Conservation (phyloP, 2,797 vertebrate species). For the Apogon hyalosoma region DNA sequence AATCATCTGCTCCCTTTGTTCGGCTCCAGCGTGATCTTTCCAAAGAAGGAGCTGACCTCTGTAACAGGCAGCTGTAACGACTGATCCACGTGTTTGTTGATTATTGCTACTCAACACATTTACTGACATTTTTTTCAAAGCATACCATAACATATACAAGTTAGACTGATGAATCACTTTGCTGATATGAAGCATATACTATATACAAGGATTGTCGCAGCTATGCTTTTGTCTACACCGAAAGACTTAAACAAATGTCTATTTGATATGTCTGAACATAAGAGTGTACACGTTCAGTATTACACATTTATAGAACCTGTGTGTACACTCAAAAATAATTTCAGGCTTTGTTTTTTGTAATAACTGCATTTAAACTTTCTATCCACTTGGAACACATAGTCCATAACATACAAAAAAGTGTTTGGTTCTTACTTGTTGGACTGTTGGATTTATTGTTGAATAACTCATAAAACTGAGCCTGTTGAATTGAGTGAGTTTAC, state of each 20-base stretch:
- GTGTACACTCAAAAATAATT: too few relatives aligned
- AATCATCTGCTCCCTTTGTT: conserved; percentile 56
- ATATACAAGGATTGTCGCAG: neutral
- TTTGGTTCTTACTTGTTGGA: too few relatives aligned
- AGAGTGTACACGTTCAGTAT: too few relatives aligned
- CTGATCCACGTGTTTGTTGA: conserved; percentile 39
- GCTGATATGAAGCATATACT: conserved; percentile 11
- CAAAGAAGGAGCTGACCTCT: conserved; percentile 35
- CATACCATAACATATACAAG: conserved; percentile 31
- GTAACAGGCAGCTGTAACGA: conserved; percentile 17
- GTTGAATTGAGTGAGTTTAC: too few relatives aligned
- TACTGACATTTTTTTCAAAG: conserved; percentile 29
- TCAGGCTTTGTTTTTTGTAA: too few relatives aligned
- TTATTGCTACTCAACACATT: conserved; percentile 35
- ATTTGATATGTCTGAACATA: too few relatives aligned
- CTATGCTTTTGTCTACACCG: neutral
- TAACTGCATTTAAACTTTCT: too few relatives aligned
- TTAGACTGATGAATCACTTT: conserved; percentile 30
- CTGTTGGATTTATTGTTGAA: too few relatives aligned
- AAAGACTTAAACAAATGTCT: neutral
- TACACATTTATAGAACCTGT: too few relatives aligned
- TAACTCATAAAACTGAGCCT: too few relatives aligned
- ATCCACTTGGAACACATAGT: too few relatives aligned
- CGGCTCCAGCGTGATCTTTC: conserved; percentile 14
- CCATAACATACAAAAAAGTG: too few relatives aligned